Evolutionary conservation across 1,140 invertebrate genomes (phyloP).

Genomic region (Plodia interpunctella): DNA sequence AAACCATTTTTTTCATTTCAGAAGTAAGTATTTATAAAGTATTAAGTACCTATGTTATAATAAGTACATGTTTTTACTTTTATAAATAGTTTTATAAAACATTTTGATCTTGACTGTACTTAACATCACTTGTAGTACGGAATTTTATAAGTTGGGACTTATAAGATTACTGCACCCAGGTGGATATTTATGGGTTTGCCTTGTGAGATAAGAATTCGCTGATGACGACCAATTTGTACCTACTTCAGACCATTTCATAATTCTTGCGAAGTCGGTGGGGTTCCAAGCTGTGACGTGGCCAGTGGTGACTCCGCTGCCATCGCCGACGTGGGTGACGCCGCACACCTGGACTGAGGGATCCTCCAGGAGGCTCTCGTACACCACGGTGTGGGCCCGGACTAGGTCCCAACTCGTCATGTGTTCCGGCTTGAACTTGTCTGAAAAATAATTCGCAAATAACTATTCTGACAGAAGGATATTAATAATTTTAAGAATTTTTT

Average conservation of each 20-base stretch:
- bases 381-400: conserved; percentile 81
- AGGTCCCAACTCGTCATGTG: conserved; percentile 81
- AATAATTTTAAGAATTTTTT: too few relatives aligned
- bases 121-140: too few relatives aligned
- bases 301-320: conserved; percentile 77
- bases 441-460: conserved; percentile 10
- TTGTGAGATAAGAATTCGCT: neutral
- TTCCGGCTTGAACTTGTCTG: conserved; percentile 81
- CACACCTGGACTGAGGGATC: conserved; percentile 85
- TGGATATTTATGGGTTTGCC: too few relatives aligned
- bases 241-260: conserved; percentile 85
- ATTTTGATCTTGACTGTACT: too few relatives aligned
- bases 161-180: too few relatives aligned
- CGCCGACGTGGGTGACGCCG: conserved; percentile 83
- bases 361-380: conserved; percentile 85
- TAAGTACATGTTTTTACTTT: too few relatives aligned
- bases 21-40: too few relatives aligned
- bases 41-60: too few relatives aligned
- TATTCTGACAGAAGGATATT: neutral
- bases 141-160: too few relatives aligned
- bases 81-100: too few relatives aligned
- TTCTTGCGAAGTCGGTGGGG: conserved; percentile 80
- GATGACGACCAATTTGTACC: conserved; percentile 68
- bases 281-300: conserved; percentile 82
- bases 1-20: too few relatives aligned